phyloP scores from a whole-genome alignment of 2,888 invertebrate species.

The Tenthredo amoena region DNA sequence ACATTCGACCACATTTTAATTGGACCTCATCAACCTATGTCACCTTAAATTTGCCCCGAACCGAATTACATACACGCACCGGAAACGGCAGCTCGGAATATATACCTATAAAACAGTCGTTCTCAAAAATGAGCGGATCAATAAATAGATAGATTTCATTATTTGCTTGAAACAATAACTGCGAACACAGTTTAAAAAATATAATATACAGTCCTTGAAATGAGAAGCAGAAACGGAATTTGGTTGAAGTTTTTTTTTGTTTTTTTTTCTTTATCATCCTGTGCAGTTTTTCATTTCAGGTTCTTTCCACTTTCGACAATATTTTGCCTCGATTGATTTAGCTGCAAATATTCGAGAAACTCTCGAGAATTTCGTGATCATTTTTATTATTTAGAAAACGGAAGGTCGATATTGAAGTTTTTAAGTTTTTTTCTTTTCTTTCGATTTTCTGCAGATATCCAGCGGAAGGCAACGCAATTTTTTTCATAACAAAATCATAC shows the following conservation, averaged over 20 bases:
- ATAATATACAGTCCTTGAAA: too few species aligned
- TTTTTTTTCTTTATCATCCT: background rate
- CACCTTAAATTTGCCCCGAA: constrained; percentile 4
- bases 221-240: too few species aligned
- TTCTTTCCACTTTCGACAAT: too few species aligned
- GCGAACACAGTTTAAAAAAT: background rate
- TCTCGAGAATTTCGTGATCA: background rate
- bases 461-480: constrained; percentile 87
- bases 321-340: background rate
- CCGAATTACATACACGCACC: constrained; percentile 1
- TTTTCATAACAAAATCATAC: constrained; percentile 86
- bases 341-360: background rate
- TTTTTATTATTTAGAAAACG: background rate
- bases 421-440: background rate
- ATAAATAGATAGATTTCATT: background rate
- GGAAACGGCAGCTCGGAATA: constrained; percentile 5
- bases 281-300: too few species aligned
- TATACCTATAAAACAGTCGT: background rate
- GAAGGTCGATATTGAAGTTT: background rate
- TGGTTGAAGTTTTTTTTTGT: too few species aligned
- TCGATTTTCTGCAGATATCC: constrained; percentile 80
- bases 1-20: background rate
- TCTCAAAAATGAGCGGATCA: background rate
- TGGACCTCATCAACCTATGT: constrained; percentile 13
- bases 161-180: background rate